Percentiles rank a stretch among this genome's conserved stretches.
Evolutionary conservation across 2,113 vertebrate species (phyloP).

Genomic region (Saccopteryx bilineata): DNA sequence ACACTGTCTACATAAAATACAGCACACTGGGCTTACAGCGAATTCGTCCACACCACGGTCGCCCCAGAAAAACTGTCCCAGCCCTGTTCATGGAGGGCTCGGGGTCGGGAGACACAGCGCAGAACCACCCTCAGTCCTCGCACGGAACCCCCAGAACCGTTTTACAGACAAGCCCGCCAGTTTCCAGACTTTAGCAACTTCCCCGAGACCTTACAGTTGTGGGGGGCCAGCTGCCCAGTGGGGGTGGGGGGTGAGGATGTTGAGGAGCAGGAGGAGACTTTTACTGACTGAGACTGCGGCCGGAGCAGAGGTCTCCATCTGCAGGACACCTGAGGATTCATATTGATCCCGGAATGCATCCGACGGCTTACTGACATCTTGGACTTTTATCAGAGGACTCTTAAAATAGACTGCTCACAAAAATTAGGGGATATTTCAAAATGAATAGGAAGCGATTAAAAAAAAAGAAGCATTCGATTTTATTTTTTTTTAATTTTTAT

Average conservation of each 20-base stretch:
- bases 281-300: constrained; percentile 8
- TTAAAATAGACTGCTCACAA: not conserved
- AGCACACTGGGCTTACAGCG: not conserved
- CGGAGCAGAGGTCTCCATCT: constrained; percentile 9
- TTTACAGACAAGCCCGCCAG: not conserved
- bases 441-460: too few species aligned
- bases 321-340: constrained; percentile 6
- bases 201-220: not conserved
- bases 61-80: not conserved
- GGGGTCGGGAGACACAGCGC: not conserved
- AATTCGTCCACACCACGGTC: not conserved
- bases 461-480: too few species aligned
- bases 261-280: not conserved
- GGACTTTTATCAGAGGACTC: constrained; percentile 63
- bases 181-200: not conserved
- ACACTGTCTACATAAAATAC: not conserved
- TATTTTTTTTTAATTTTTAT: too few species aligned
- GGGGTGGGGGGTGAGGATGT: too few species aligned
- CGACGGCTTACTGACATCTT: constrained; percentile 42
- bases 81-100: not conserved
- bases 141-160: not conserved
- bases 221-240: not conserved
- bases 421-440: too few species aligned
- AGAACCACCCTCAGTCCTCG: not conserved
- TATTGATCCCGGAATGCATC: not conserved